Conservation (phyloP, 1,140 invertebrate species). For the Periplaneta americana region DNA sequence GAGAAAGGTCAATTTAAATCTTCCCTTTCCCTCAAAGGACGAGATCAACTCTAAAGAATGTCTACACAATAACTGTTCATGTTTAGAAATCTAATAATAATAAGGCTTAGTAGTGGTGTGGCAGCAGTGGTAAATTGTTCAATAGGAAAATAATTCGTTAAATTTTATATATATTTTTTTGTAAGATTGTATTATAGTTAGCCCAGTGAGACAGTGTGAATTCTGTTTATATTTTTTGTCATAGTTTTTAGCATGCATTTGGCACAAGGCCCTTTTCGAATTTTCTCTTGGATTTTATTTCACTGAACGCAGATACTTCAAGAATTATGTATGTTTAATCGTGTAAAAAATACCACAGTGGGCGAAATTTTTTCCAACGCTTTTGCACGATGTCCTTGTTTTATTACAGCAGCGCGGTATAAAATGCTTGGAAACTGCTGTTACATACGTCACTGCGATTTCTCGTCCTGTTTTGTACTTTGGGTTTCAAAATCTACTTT, state of each 20-base stretch:
- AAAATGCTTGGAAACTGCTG: neutral
- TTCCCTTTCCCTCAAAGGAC: too few relatives aligned
- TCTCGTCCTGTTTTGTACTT: neutral
- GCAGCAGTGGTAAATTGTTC: too few relatives aligned
- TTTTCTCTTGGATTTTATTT: neutral
- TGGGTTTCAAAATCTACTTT: neutral
- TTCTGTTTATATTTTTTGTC: too few relatives aligned
- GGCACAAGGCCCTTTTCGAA: neutral
- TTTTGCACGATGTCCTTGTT: neutral
- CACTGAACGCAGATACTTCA: neutral
- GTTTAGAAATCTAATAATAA: too few relatives aligned
- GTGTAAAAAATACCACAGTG: neutral
- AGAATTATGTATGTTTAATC: neutral
- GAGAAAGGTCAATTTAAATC: too few relatives aligned
- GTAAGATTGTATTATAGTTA: too few relatives aligned
- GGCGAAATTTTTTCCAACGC: neutral
- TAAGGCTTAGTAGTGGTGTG: too few relatives aligned
- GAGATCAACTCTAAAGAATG: too few relatives aligned
- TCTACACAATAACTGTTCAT: too few relatives aligned
- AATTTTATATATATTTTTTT: too few relatives aligned
- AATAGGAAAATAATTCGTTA: too few relatives aligned
- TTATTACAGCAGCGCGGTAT: neutral
- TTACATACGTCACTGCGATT: neutral
- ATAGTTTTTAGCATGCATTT: neutral
- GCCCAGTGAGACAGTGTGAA: too few relatives aligned